phyloP scores from a whole-genome alignment of 35 echinoderm and acorn worm genomes.

The Strongylocentrotus purpuratus region DNA sequence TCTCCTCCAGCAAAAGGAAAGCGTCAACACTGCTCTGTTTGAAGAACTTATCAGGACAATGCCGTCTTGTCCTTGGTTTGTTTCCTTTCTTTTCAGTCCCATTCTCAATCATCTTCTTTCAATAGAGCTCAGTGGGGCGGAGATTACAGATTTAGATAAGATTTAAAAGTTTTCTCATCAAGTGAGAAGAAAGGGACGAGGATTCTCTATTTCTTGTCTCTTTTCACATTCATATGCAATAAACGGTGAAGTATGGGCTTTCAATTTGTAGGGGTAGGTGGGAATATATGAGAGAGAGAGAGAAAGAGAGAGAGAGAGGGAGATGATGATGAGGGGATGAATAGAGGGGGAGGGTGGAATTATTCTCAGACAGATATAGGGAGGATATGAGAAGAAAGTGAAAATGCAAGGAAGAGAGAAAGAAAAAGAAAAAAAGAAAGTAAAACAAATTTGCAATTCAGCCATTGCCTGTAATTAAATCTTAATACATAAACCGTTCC shows the following conservation, averaged over 20 bases:
- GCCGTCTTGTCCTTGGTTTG: background rate
- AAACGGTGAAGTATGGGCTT: background rate
- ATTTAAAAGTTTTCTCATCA: background rate
- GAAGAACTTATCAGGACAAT: background rate
- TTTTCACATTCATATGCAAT: background rate
- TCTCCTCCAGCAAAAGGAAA: background rate
- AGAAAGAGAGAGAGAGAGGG: background rate
- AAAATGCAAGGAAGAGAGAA: background rate
- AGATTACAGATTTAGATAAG: background rate
- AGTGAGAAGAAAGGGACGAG: background rate
- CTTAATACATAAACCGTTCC: too few species aligned
- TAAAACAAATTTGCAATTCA: too few species aligned
- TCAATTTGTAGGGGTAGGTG: background rate
- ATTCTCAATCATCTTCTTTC: background rate
- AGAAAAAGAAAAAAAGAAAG: background rate
- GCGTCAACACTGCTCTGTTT: background rate
- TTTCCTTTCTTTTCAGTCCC: background rate
- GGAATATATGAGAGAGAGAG: background rate
- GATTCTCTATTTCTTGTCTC: background rate
- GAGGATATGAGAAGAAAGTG: background rate
- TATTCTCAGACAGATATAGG: background rate
- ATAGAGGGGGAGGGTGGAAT: background rate
- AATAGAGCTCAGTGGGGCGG: background rate
- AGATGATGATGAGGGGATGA: background rate
- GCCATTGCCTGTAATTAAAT: too few species aligned